Conservation (phyloP, 2,888 invertebrate species). For the Galerucella calmariensis region DNA sequence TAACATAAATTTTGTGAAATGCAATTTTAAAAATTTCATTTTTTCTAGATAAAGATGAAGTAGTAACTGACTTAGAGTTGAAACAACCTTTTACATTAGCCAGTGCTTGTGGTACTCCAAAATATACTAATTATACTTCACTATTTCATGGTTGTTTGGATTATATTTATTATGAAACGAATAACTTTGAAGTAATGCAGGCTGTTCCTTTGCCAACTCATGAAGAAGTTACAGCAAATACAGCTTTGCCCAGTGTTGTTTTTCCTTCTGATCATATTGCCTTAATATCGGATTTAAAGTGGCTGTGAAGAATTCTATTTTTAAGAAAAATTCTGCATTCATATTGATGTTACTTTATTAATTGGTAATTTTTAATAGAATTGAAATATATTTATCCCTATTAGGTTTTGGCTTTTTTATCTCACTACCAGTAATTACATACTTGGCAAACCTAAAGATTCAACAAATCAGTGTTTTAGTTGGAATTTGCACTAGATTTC, state of each 20-base stretch:
- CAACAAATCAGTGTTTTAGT: no score
- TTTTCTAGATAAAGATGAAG: slow-evolving; percentile 72
- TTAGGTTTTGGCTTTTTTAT: not conserved
- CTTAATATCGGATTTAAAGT: slow-evolving; percentile 82
- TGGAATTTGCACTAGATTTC: no score
- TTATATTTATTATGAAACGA: slow-evolving; percentile 87
- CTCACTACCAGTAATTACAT: no score
- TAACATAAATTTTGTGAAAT: no score
- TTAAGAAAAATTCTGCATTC: not conserved
- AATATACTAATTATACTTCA: slow-evolving; percentile 87
- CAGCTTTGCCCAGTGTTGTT: slow-evolving; percentile 87
- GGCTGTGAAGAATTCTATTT: slow-evolving; percentile 55
- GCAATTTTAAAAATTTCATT: no score
- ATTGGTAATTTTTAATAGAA: not conserved
- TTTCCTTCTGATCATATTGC: slow-evolving; percentile 96
- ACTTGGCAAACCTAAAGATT: no score
- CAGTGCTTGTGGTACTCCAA: slow-evolving; percentile 88
- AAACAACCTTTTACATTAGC: slow-evolving; percentile 73
- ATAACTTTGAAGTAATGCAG: slow-evolving; percentile 72
- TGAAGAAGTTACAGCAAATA: slow-evolving; percentile 78
- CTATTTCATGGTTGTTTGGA: slow-evolving; percentile 90
- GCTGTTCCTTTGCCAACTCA: slow-evolving; percentile 84
- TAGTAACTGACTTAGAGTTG: slow-evolving; percentile 72
- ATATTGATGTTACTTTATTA: not conserved
- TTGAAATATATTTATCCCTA: not conserved